Conservation (phyloP, 2,797 vertebrate species). For the Podargus strigoides region DNA sequence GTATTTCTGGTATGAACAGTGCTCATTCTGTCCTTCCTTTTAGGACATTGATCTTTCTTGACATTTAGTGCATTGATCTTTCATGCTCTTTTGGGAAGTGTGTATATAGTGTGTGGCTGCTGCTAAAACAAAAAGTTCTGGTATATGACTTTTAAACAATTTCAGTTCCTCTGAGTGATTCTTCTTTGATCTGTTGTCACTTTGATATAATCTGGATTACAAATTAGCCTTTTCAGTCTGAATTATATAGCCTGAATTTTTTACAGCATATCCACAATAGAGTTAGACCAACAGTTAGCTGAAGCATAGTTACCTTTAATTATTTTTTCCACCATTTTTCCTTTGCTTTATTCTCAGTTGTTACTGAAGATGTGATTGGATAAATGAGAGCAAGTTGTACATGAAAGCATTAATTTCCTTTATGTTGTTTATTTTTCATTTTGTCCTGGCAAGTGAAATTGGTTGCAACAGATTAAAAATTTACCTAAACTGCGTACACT, state of each 20-base stretch:
- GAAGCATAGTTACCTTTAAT: background rate
- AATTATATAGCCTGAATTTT: background rate
- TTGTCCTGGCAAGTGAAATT: background rate
- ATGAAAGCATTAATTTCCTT: background rate
- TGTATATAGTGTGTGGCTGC: background rate
- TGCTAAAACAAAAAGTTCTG: background rate
- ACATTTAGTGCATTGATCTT: background rate
- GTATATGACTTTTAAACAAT: background rate
- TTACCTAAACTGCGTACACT: background rate
- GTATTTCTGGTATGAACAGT: background rate
- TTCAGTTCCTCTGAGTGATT: background rate
- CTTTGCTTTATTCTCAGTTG: background rate
- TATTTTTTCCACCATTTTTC: background rate
- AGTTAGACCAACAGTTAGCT: background rate
- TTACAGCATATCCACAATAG: background rate
- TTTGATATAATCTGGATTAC: background rate
- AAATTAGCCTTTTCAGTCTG: background rate
- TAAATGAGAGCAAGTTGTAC: background rate
- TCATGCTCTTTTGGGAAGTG: background rate
- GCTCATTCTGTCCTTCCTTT: background rate
- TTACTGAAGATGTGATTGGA: background rate
- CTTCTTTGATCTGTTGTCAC: background rate
- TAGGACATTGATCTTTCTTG: background rate
- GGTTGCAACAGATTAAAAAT: background rate
- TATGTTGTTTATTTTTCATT: background rate